Percentiles rank a stretch among this genome's conserved stretches.
Evolutionary conservation across 1,140 invertebrate genomes (phyloP).

Genomic region (Orussus abietinus): DNA sequence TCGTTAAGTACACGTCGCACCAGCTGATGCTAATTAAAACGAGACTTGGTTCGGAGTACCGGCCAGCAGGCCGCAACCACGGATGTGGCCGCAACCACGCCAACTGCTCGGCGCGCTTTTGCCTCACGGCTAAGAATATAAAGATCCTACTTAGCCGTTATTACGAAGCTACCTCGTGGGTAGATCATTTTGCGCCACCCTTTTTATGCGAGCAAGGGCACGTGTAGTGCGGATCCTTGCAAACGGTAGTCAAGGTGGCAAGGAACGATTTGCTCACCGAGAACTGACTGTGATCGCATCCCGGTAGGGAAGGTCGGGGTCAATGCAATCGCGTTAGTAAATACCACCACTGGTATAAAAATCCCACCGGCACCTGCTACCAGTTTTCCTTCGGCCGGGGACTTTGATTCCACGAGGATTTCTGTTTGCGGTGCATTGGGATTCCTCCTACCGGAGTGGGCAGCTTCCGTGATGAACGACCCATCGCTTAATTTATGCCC

Average conservation of each 20-base stretch:
- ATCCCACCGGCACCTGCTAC: too few relatives aligned
- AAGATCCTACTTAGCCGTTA: constrained; percentile 54
- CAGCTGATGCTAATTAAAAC: constrained; percentile 54
- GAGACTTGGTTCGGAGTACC: constrained; percentile 39
- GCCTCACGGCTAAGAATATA: constrained; percentile 51
- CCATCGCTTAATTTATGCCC: constrained; percentile 39
- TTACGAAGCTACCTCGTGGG: constrained; percentile 48
- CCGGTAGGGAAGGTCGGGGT: too few relatives aligned
- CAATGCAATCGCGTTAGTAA: too few relatives aligned
- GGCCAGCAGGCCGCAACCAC: constrained; percentile 14
- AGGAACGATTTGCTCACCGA: too few relatives aligned
- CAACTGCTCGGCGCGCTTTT: constrained; percentile 17
- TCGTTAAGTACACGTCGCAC: constrained; percentile 52
- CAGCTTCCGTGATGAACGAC: too few relatives aligned
- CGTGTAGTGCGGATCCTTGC: not conserved
- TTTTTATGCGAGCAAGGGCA: too few relatives aligned
- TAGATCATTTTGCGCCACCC: constrained; percentile 45
- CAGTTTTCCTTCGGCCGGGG: too few relatives aligned
- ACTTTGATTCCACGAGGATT: too few relatives aligned
- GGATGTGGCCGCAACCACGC: constrained; percentile 11
- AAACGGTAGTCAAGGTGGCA: not conserved
- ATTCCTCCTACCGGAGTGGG: too few relatives aligned
- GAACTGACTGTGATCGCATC: too few relatives aligned
- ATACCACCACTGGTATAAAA: too few relatives aligned
- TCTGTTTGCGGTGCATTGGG: too few relatives aligned